These are phyloP conservation scores for Melanostoma scalare DNA, from an alignment of 2,888 invertebrate species.

Conservation along the genomic window DNA sequence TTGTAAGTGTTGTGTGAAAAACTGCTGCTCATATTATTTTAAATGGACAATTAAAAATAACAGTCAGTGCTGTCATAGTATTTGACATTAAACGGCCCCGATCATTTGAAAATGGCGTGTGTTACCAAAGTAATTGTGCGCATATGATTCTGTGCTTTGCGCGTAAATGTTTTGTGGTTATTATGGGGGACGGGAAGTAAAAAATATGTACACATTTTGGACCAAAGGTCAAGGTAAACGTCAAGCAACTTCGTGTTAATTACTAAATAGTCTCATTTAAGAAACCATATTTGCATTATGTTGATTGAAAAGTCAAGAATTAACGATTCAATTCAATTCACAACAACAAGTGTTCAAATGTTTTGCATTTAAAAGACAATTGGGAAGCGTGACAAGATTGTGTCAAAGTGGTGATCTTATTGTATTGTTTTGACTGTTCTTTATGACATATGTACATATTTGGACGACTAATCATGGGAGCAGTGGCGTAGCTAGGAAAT, in stretches of 20 bases:
- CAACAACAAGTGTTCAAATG: too few species aligned
- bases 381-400: too few species aligned
- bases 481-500: too few species aligned
- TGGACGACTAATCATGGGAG: too few species aligned
- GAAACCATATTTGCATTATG: slow-evolving; percentile 18
- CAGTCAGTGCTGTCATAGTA: slow-evolving; percentile 23
- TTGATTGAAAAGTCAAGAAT: slow-evolving; percentile 11
- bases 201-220: not conserved
- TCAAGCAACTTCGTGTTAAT: not conserved
- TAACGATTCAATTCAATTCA: too few species aligned
- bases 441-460: too few species aligned
- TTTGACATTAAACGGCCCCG: not conserved
- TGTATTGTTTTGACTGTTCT: too few species aligned
- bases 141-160: slow-evolving; percentile 27
- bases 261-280: slow-evolving; percentile 12
- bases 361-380: too few species aligned
- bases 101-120: slow-evolving; percentile 18
- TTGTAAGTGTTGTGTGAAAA: too few species aligned
- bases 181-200: slow-evolving; percentile 5
- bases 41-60: not conserved
- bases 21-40: too few species aligned
- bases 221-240: slow-evolving; percentile 49
- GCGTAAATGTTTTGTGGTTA: not conserved
- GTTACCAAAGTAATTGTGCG: not conserved
- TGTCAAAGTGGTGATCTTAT: too few species aligned